Percentiles rank a stretch among this genome's conserved stretches.
Evolutionary conservation across 2,797 vertebrate species (phyloP).

Genomic region (Taeniopygia guttata): DNA sequence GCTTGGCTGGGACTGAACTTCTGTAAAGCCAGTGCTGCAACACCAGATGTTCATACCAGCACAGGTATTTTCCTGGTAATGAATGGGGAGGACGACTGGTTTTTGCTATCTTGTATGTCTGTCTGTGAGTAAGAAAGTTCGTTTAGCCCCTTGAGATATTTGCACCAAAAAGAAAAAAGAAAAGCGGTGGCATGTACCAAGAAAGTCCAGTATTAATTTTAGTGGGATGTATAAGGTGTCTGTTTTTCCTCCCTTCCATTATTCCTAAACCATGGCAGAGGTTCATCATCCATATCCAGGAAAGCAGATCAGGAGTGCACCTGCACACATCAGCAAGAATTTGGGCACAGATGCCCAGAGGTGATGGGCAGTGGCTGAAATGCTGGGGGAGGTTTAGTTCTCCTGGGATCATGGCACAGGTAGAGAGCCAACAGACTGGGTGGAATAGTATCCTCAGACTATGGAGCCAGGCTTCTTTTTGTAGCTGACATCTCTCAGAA

Average conservation of each 20-base stretch:
- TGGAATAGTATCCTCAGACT: not conserved
- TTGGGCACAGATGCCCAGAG: not conserved
- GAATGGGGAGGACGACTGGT: not conserved
- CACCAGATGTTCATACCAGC: not conserved
- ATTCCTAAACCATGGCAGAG: not conserved
- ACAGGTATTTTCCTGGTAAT: not conserved
- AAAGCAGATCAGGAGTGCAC: not conserved
- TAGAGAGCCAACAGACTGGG: not conserved
- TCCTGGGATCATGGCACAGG: not conserved
- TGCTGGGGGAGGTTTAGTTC: not conserved
- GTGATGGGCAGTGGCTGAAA: not conserved
- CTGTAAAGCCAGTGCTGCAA: not conserved
- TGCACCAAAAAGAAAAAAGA: not conserved
- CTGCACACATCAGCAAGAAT: not conserved
- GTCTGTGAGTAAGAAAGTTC: not conserved
- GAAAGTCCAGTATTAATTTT: not conserved
- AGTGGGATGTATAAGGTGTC: not conserved
- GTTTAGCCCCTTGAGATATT: not conserved
- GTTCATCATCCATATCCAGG: not conserved
- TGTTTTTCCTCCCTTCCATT: not conserved
- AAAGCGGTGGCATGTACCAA: not conserved
- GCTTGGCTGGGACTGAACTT: not conserved
- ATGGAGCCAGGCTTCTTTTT: not conserved
- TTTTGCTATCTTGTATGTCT: not conserved
- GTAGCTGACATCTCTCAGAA: not conserved